Evolutionary conservation across 2,797 vertebrate genomes (phyloP).

Genomic region (Xenops minutus): DNA sequence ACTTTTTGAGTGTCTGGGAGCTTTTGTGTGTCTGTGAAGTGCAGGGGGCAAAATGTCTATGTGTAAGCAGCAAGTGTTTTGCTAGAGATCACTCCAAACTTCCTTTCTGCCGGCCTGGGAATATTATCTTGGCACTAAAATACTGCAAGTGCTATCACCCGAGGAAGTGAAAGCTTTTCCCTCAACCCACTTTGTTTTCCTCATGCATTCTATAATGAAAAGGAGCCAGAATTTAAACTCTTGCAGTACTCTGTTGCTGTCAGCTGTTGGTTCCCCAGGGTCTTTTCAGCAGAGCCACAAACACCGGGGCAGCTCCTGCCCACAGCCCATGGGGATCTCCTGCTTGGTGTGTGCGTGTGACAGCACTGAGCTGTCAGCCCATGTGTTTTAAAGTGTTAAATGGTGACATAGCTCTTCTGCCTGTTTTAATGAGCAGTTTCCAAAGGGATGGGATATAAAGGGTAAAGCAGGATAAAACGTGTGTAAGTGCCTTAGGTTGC

Average conservation of each 20-base stretch:
- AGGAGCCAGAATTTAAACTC: neutral
- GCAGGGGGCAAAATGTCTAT: neutral
- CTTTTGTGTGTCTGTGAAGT: neutral
- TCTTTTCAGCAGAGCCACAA: neutral
- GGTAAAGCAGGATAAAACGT: neutral
- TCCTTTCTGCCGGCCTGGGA: neutral
- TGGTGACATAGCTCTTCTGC: neutral
- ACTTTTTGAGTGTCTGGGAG: neutral
- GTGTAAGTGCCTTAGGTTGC: neutral
- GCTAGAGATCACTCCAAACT: neutral
- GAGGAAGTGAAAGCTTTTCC: neutral
- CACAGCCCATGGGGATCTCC: neutral
- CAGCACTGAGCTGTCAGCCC: fast-evolving
- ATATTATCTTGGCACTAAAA: neutral
- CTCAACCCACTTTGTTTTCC: neutral
- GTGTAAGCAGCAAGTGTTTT: neutral
- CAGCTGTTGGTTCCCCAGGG: neutral
- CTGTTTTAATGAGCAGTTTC: neutral
- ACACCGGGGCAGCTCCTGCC: fast-evolving
- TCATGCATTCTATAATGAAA: neutral
- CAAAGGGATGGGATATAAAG: neutral
- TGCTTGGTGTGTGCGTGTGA: fast-evolving
- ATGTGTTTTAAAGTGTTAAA: neutral
- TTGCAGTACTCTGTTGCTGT: neutral
- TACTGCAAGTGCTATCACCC: neutral